These are phyloP conservation scores for Epistrophe grossulariae DNA, from an alignment of 2,888 invertebrate genomes.

Conservation along the genomic window DNA sequence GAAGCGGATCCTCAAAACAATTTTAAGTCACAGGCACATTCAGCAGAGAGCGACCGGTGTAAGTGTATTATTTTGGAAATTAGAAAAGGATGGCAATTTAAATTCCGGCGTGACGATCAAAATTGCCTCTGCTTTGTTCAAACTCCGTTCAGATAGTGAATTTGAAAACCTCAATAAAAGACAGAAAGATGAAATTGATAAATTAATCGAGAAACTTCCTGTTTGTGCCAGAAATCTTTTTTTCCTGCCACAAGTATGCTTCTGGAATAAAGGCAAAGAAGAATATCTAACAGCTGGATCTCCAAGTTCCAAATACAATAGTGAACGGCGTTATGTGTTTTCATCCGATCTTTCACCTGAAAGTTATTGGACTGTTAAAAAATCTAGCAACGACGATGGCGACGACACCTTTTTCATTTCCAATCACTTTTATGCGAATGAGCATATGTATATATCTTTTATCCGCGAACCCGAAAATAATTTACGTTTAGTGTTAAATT, in stretches of 20 bases:
- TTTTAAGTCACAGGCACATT: background rate
- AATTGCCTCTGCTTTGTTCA: background rate
- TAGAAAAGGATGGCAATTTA: background rate
- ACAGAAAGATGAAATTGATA: background rate
- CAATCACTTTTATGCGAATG: background rate
- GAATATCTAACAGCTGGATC: constrained; percentile 11
- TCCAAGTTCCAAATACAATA: background rate
- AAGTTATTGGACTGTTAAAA: constrained; percentile 15
- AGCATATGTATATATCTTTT: constrained; percentile 25
- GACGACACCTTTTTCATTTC: background rate
- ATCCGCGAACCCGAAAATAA: background rate
- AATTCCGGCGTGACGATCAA: background rate
- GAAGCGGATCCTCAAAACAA: constrained; percentile 1
- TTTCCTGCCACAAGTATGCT: constrained; percentile 26
- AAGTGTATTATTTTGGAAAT: background rate
- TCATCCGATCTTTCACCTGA: background rate
- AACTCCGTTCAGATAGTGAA: background rate
- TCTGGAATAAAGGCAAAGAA: constrained; percentile 27
- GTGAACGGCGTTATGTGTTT: background rate
- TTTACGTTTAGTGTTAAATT: constrained; percentile 25
- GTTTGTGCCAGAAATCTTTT: constrained; percentile 19
- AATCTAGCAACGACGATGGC: background rate
- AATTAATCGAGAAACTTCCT: constrained; percentile 13
- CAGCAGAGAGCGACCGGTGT: background rate
- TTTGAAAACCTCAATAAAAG: background rate